A percentile compares a stretch with the other conserved stretches of the same genome.
phyloP scores from a whole-genome alignment of 2,888 invertebrate species.

The Notodromas monacha region DNA sequence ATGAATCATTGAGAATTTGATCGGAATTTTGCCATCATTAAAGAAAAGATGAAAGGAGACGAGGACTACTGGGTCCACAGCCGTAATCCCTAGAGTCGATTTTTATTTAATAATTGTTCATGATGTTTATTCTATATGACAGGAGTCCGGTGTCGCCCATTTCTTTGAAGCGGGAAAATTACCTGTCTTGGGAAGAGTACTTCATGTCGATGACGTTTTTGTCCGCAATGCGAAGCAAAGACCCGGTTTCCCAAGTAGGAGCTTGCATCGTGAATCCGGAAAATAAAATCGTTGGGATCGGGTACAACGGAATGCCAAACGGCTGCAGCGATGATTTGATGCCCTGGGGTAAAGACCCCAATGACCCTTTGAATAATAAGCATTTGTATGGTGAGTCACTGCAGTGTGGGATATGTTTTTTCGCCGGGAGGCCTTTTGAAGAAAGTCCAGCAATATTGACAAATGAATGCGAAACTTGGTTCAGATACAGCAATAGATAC shows the following conservation, averaged over 20 bases:
- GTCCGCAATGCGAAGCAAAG: conserved; percentile 72
- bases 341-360: conserved; percentile 44
- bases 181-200: conserved; percentile 63
- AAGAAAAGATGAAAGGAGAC: too few relatives aligned
- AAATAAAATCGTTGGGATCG: conserved; percentile 61
- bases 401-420: neutral
- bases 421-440: too few relatives aligned
- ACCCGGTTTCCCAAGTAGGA: conserved; percentile 70
- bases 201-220: conserved; percentile 78
- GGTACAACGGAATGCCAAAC: conserved; percentile 86
- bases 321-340: conserved; percentile 60
- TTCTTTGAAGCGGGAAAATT: conserved; percentile 29
- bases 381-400: conserved; percentile 31
- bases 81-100: too few relatives aligned
- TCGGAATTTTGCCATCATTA: too few relatives aligned
- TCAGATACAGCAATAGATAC: too few relatives aligned
- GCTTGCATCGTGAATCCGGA: conserved; percentile 65
- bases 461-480: too few relatives aligned
- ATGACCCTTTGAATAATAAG: conserved; percentile 33
- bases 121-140: too few relatives aligned
- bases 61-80: too few relatives aligned
- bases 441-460: too few relatives aligned
- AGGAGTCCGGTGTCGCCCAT: too few relatives aligned
- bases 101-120: too few relatives aligned
- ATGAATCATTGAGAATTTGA: too few relatives aligned